Percentiles rank a stretch among this genome's conserved stretches.
phyloP scores from a whole-genome alignment of 2,113 vertebrate species.

The Zootoca vivipara region DNA sequence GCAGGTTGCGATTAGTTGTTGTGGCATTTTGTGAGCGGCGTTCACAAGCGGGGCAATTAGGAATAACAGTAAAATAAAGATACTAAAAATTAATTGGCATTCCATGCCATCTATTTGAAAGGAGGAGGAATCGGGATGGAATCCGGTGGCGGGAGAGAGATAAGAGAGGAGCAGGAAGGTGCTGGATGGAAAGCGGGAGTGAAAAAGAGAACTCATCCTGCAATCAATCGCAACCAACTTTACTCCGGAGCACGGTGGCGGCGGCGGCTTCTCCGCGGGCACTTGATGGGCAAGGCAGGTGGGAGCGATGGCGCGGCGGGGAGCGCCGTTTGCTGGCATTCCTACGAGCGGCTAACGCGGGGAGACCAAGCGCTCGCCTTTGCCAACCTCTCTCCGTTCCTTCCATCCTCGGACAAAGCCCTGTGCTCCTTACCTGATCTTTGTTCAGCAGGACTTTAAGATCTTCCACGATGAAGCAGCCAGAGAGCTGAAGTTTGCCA shows the following conservation, averaged over 20 bases:
- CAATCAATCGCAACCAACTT: slow-evolving; percentile 9
- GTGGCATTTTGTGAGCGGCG: background rate
- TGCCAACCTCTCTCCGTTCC: background rate
- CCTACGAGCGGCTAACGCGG: background rate
- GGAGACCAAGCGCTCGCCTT: no score
- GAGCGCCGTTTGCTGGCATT: background rate
- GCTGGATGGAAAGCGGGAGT: background rate
- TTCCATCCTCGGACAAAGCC: background rate
- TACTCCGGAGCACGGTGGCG: background rate
- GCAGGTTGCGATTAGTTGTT: background rate
- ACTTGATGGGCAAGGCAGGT: no score
- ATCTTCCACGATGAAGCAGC: background rate
- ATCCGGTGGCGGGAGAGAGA: no score
- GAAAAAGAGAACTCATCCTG: background rate
- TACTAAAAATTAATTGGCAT: background rate
- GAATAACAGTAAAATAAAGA: background rate
- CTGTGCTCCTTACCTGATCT: slow-evolving; percentile 13
- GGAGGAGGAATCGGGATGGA: background rate
- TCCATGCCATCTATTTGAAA: background rate
- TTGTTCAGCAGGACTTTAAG: slow-evolving; percentile 17
- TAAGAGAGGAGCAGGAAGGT: background rate
- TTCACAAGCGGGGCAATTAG: background rate
- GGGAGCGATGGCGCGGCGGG: background rate
- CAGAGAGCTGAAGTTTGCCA: slow-evolving; percentile 31
- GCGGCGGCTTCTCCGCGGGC: background rate